Base-by-base conservation (phyloP, 2,797 vertebrate species). In the Eidolon dupreanum region DNA sequence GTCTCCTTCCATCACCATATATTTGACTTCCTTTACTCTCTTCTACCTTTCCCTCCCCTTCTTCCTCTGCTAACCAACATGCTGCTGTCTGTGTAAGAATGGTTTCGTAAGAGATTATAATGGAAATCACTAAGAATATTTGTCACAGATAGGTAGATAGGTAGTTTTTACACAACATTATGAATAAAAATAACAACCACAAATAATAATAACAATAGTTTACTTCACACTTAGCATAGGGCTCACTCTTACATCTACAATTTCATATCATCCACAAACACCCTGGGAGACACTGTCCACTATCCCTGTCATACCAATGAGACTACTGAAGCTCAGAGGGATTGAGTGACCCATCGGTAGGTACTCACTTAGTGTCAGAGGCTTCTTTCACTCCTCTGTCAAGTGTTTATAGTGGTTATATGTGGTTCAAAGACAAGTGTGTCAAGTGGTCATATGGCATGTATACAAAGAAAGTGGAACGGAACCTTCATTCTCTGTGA, bases 181-280 rank as follows among this genome's bases (percentile, higher is more conserved):
- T 66, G 43, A 89, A 87, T 71, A 93, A 96, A 90, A 94, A 51
- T 81, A 51, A 53, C 31, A 73, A 61, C 20, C 24, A 84, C 33
- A 91, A 91, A 78, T 65, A 79, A 79, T 26, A 61, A 66, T 55
- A 68, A 9, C 24, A 49, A 55, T 31, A 43, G 65, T 2, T 83
- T 66, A 73, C 17, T 17, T 38, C 12, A 28, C 17, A 31, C 2
- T 59, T 57, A 46, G 43, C 38, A 71, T 6, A 83, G 41, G 26
- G 22, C 31, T 63, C 17, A 75, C 66, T 79, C 36, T 75, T 26
- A 17, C 3, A 24, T 53, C 41, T 81, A 0, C 59, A 43, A 46
- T 86, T 10, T 74, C 57, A 6, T 24, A 19, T 36, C 63, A 74
- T 68, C 31, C 19, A 88, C 33, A 77, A 13, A 51, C 22, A 55